Percentiles rank a stretch among this genome's conserved stretches.
These are phyloP conservation scores for Labeo calbasu DNA, from an alignment of 2,797 vertebrate species.

Conservation along the genomic window DNA sequence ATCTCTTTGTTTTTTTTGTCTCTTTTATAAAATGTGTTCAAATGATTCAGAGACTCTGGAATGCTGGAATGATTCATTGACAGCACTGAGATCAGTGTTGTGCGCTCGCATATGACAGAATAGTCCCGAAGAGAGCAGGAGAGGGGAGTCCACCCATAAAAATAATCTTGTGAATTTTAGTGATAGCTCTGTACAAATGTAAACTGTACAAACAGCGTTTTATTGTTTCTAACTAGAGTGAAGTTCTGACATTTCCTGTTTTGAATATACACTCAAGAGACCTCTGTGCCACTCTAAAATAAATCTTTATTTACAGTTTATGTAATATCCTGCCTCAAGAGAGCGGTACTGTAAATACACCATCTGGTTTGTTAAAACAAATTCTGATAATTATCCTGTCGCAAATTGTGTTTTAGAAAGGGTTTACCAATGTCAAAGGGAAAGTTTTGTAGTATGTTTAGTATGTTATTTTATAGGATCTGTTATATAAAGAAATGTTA, in stretches of 20 bases:
- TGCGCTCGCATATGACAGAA: background rate
- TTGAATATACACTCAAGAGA: background rate
- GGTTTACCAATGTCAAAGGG: background rate
- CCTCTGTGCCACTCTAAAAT: background rate
- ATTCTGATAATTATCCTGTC: background rate
- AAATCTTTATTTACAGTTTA: background rate
- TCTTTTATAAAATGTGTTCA: background rate
- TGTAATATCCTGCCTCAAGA: background rate
- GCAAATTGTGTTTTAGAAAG: background rate
- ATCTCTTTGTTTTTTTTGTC: background rate
- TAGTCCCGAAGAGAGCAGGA: background rate
- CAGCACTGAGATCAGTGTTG: background rate
- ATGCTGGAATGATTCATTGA: background rate
- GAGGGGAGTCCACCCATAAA: slow-evolving; percentile 1
- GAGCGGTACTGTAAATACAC: background rate
- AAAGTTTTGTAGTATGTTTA: background rate
- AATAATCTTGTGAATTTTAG: background rate
- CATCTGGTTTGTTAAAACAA: background rate
- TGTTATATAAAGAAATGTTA: too few species aligned
- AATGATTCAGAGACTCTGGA: slow-evolving; percentile 27
- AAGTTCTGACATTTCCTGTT: background rate
- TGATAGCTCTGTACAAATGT: background rate
- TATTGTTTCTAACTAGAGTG: background rate
- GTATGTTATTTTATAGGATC: background rate
- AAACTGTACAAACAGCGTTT: background rate